Percentiles rank a stretch among this genome's conserved stretches.
phyloP scores from a whole-genome alignment of 2,113 vertebrate species.

The Hypomesus transpacificus region DNA sequence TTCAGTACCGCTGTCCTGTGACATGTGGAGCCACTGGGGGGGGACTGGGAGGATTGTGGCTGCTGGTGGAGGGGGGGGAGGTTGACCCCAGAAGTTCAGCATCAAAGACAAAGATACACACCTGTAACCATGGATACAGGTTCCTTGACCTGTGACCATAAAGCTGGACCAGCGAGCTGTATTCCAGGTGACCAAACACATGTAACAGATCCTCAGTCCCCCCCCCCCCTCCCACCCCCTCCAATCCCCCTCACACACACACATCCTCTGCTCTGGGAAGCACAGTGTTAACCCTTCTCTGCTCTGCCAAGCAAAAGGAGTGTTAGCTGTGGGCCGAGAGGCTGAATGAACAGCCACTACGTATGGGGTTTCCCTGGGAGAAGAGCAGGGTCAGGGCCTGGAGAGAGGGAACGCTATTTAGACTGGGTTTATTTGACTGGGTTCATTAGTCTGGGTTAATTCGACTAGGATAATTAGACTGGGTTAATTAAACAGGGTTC shows the following conservation, averaged over 20 bases:
- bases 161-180: not conserved
- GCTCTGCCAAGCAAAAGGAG: constrained; percentile 24
- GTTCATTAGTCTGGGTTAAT: not conserved
- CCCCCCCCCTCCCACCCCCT: not conserved
- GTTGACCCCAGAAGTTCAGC: not conserved
- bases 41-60: not conserved
- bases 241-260: not conserved
- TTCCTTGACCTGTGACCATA: not conserved
- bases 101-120: not conserved
- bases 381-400: constrained; percentile 17
- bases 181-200: constrained; percentile 4
- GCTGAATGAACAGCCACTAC: constrained; percentile 13
- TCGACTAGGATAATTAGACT: not conserved
- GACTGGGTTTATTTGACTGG: constrained; percentile 15
- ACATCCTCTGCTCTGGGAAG: too few species aligned
- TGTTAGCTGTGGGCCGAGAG: constrained; percentile 12
- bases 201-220: not conserved
- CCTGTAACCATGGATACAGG: not conserved
- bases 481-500: too few species aligned
- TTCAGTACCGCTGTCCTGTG: constrained; percentile 9
- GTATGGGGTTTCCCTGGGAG: constrained; percentile 17
- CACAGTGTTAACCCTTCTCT: not conserved
- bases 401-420: constrained; percentile 32
- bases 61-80: not conserved
- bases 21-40: constrained; percentile 4